These are phyloP conservation scores for Chiridota heheva DNA, from an alignment of 35 echinoderm and acorn worm genomes.

Conservation along the genomic window DNA sequence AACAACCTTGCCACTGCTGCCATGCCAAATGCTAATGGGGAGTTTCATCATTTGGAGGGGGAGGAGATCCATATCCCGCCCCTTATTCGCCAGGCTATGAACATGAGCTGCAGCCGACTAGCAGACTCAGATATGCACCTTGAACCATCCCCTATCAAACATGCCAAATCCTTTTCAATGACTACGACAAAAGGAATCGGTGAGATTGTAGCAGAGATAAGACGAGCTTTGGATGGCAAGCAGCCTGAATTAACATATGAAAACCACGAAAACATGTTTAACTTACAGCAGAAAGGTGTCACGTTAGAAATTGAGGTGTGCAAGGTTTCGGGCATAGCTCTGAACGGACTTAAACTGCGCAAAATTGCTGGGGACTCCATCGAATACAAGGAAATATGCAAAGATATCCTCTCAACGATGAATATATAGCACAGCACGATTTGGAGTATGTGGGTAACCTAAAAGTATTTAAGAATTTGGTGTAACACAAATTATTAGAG, in stretches of 20 bases:
- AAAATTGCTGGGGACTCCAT: constrained; percentile 82
- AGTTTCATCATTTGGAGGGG: constrained; percentile 10
- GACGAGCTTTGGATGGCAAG: constrained; percentile 78
- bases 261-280: constrained; percentile 90
- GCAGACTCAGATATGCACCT: constrained; percentile 68
- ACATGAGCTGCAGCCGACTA: constrained; percentile 68
- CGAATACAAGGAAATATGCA: constrained; percentile 89
- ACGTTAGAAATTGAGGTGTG: constrained; percentile 95
- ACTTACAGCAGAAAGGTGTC: constrained; percentile 76
- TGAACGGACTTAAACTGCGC: constrained; percentile 89
- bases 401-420: constrained; percentile 87
- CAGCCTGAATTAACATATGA: constrained; percentile 75
- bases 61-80: constrained; percentile 50
- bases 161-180: constrained; percentile 89
- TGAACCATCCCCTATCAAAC: constrained; percentile 80
- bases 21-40: constrained; percentile 40
- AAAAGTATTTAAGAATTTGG: no score
- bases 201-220: constrained; percentile 90
- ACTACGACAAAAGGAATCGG: constrained; percentile 79
- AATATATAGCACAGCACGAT: constrained; percentile 93
- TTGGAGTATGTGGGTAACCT: no score
- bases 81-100: constrained; percentile 33
- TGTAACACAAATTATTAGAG: no score
- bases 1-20: constrained; percentile 58
- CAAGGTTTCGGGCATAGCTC: constrained; percentile 74